These are phyloP conservation scores for Cantharis lateralis DNA, from an alignment of 2,888 invertebrate species.

Conservation along the genomic window DNA sequence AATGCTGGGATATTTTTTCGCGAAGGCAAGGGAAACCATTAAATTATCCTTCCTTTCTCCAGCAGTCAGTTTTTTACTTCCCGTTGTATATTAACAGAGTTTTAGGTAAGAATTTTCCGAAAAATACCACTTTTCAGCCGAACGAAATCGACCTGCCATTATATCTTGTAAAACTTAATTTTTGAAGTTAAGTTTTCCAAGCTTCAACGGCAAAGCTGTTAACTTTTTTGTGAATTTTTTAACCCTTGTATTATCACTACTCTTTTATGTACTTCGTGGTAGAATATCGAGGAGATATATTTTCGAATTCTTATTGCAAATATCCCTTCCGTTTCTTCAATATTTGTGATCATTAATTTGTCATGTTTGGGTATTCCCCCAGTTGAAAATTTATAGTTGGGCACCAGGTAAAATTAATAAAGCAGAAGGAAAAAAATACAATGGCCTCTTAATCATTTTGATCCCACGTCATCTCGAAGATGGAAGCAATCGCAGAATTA, in stretches of 20 bases:
- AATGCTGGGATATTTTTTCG: neutral
- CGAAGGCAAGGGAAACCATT: neutral
- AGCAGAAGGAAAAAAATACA: no score
- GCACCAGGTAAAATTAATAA: no score
- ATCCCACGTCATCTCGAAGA: no score
- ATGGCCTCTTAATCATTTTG: no score
- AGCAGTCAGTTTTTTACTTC: neutral
- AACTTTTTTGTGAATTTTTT: neutral
- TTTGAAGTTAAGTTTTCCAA: neutral
- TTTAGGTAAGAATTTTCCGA: neutral
- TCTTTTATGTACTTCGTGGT: neutral
- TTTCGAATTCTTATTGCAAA: no score
- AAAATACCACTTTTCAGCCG: neutral
- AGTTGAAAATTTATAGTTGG: neutral
- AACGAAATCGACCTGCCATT: neutral
- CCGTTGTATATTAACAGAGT: neutral
- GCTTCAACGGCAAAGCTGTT: neutral
- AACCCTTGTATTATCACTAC: neutral
- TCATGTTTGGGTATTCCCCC: neutral
- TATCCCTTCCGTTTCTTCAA: no score
- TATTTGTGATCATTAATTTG: neutral
- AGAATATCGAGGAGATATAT: no score
- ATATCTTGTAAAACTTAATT: neutral
- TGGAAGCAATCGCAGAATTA: no score
- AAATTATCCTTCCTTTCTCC: neutral